Evolutionary conservation across 2,113 vertebrate genomes (phyloP).

Genomic region (Leucoraja erinaceus): DNA sequence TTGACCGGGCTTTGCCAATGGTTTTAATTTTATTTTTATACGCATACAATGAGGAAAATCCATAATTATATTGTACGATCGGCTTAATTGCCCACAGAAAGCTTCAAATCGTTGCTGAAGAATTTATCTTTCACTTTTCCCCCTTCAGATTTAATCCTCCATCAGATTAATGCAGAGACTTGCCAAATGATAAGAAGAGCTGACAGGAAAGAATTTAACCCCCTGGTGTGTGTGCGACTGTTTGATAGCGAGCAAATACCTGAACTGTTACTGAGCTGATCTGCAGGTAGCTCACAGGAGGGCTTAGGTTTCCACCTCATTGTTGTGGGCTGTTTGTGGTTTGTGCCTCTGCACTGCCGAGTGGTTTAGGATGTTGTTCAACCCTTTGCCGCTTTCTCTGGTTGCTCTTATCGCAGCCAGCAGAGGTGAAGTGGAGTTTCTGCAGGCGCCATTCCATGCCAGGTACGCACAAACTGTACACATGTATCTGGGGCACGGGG

Average conservation of each 20-base stretch:
- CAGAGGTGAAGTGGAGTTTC: neutral
- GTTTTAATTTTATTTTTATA: constrained; percentile 22
- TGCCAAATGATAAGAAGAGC: constrained; percentile 30
- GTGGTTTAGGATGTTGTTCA: constrained; percentile 25
- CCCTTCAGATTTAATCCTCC: constrained; percentile 21
- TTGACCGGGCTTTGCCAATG: neutral
- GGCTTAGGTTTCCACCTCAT: constrained; percentile 8
- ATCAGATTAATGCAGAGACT: constrained; percentile 12
- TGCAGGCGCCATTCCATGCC: neutral
- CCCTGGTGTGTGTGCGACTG: constrained; percentile 31
- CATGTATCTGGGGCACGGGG: neutral
- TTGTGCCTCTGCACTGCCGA: constrained; percentile 28
- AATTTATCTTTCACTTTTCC: neutral
- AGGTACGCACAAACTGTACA: neutral
- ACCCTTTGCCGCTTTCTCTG: constrained; percentile 3
- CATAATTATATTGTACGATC: constrained; percentile 16
- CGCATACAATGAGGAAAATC: neutral
- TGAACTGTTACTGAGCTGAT: constrained; percentile 16
- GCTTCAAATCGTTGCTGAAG: constrained; percentile 1
- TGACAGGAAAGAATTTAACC: constrained; percentile 34
- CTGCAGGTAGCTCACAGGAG: neutral
- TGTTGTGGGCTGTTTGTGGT: constrained; percentile 13
- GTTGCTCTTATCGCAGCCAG: constrained; percentile 22
- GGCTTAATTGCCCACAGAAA: neutral
- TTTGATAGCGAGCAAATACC: constrained; percentile 26